Base-by-base conservation (phyloP, 2,888 invertebrate species). In the Graphium colonna region DNA sequence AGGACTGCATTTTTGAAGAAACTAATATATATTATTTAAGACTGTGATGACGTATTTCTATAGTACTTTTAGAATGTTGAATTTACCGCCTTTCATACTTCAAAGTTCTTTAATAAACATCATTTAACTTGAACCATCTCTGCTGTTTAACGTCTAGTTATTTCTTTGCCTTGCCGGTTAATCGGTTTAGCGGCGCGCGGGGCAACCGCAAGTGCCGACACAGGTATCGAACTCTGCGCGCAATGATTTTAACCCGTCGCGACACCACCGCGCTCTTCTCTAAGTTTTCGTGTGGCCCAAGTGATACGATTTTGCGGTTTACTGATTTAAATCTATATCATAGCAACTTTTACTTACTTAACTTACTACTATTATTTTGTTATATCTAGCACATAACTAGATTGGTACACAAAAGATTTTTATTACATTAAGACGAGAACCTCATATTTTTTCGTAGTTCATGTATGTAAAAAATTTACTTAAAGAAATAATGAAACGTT, bases 221-320 rank as follows among this genome's bases (percentile, higher is more conserved):
- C 68, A 72, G 73, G 74, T 72, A 69, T 60, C 61, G 59, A 58
- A 63, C 65, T 63, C 64, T 61, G 61, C 66, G 52, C 51, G 62
- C 62, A 62, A 68, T 78, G 79, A 79, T 64, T 71, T 60, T 82
- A 84, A 85, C 77, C 67, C 69, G 73, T 60, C 62, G 60, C 73
- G 83, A 83, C 83, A 73, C 68, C 64, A 41, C 56, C 51, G 60
- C 65, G 69, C 63, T 71, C 71, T 60, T 60, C 63, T 68, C 67
- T 73, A 71, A 69, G 71, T 73, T 69, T 49, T 43, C 28, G 47
- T 47, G 47, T 45, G 64, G 67, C 58, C 44, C 17, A 52, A 60
- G 54, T 28, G 12, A 55, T n/a, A 38, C 57, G 61, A 15, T 39
- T 36, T 28, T 4, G 13, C 3, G 8, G 2, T 21, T 21, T 21